Evolutionary conservation across 2,113 vertebrate genomes (phyloP).

Genomic region (Notechis scutatus): DNA sequence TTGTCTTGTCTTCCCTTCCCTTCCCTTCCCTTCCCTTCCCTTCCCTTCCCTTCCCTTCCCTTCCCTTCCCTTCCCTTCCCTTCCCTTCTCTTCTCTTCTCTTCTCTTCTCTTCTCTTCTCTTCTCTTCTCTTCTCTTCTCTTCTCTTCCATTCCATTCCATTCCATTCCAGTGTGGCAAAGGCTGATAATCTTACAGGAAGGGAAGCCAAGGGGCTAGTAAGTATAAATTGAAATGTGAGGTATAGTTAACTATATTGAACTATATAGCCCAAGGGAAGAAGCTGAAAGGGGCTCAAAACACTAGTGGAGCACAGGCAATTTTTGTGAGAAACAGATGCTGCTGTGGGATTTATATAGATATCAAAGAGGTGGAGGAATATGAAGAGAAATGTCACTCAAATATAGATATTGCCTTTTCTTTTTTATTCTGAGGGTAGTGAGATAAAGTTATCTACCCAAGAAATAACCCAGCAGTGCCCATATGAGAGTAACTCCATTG

Average conservation of each 20-base stretch:
- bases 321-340: conserved; percentile 26
- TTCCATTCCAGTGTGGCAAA: conserved; percentile 12
- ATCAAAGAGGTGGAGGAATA: conserved; percentile 9
- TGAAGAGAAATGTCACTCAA: not conserved
- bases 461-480: not conserved
- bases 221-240: conserved; percentile 23
- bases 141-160: too few species aligned
- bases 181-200: conserved; percentile 29
- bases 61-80: too few species aligned
- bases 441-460: conserved; percentile 1
- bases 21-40: too few species aligned
- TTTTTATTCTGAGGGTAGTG: not conserved
- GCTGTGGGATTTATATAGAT: not conserved
- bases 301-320: not conserved
- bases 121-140: too few species aligned
- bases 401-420: not conserved
- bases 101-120: too few species aligned
- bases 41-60: too few species aligned
- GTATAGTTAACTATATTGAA: conserved; percentile 26
- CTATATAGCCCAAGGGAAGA: not conserved
- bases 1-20: too few species aligned
- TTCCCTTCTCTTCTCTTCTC: too few species aligned
- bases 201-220: conserved; percentile 30
- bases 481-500: not conserved
- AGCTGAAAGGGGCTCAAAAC: not conserved